Evolutionary conservation across 2,888 invertebrate species (phyloP).

Genomic region (Rhogogaster chlorosoma): DNA sequence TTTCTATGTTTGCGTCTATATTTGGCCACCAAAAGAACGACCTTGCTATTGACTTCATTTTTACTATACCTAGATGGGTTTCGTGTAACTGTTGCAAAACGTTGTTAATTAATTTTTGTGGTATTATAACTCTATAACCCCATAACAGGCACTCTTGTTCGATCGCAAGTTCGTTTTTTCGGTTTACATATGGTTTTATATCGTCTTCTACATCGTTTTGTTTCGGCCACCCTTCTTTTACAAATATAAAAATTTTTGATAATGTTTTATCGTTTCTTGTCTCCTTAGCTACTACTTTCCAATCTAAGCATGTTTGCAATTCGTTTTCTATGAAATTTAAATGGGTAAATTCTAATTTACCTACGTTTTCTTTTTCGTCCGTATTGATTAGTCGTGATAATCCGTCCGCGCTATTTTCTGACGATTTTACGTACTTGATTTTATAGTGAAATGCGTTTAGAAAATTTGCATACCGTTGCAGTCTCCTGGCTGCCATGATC

Average conservation of each 20-base stretch:
- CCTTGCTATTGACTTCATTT: constrained; percentile 56
- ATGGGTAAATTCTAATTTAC: constrained; percentile 58
- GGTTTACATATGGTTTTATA: constrained; percentile 28
- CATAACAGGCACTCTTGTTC: constrained; percentile 54
- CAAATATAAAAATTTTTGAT: constrained; percentile 13
- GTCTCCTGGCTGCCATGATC: neutral
- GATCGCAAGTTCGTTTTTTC: constrained; percentile 52
- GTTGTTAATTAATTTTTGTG: constrained; percentile 17
- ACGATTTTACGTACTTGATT: neutral
- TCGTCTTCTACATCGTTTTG: constrained; percentile 44
- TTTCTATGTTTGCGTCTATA: constrained; percentile 56
- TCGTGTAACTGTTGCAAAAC: constrained; percentile 54
- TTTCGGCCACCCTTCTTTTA: constrained; percentile 52
- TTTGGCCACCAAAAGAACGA: constrained; percentile 59
- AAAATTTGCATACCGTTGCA: neutral
- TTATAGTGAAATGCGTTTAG: neutral
- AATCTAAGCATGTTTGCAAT: constrained; percentile 28
- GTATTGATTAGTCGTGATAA: neutral
- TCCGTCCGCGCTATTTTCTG: neutral
- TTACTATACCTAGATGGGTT: constrained; percentile 53
- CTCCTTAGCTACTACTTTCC: neutral
- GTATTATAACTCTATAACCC: constrained; percentile 55
- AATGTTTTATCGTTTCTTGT: neutral
- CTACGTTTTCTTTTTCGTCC: neutral
- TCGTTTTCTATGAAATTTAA: too few relatives aligned